Conservation (phyloP, 2,888 invertebrate species). For the Acholoe squamosa region DNA sequence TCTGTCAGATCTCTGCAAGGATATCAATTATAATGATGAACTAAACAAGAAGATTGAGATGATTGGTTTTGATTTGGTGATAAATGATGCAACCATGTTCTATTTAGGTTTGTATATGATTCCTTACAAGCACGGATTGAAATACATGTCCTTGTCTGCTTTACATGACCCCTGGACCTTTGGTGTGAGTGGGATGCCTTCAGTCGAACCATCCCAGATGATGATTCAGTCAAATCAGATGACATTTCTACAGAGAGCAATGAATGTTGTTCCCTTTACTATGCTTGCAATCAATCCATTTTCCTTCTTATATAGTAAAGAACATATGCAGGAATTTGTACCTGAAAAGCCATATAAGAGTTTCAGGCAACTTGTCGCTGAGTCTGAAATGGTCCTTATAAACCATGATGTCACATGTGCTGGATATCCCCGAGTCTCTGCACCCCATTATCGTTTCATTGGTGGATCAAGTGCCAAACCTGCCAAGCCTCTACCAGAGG, state of each 20-base stretch:
- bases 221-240: not conserved
- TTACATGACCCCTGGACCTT: conserved; percentile 25
- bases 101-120: not conserved
- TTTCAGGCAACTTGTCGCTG: not conserved
- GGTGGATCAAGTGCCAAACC: not conserved
- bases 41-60: not conserved
- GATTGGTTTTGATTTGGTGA: not conserved
- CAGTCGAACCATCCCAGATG: conserved; percentile 37
- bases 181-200: conserved; percentile 50
- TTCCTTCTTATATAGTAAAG: not conserved
- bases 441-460: conserved; percentile 7
- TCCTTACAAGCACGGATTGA: not conserved
- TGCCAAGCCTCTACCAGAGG: not conserved
- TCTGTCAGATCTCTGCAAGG: not conserved
- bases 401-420: conserved; percentile 30
- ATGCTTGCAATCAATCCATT: not conserved
- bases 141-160: not conserved
- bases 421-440: conserved; percentile 18
- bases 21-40: not conserved
- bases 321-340: not conserved
- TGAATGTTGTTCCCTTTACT: not conserved
- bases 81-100: not conserved
- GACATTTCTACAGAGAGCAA: not conserved
- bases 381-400: not conserved
- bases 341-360: conserved; percentile 20